A percentile compares a stretch with the other conserved stretches of the same genome.
Evolutionary conservation across 2,113 vertebrate genomes (phyloP).

Genomic region (Nematolebias whitei): DNA sequence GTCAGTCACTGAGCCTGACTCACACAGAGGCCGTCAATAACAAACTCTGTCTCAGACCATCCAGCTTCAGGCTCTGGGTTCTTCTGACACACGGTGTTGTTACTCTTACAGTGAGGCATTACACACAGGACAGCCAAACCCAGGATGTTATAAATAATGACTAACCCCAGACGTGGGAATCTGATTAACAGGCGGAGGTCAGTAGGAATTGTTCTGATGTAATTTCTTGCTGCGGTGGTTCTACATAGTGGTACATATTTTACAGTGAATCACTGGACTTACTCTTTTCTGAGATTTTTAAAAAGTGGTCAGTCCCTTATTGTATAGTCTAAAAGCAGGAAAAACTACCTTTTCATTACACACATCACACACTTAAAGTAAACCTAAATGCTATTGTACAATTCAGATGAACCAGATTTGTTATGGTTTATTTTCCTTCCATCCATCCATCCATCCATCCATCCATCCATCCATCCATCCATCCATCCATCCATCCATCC

Average conservation of each 20-base stretch:
- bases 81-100: constrained; percentile 57
- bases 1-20: constrained; percentile 60
- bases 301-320: background rate
- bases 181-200: constrained; percentile 48
- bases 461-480: too few species aligned
- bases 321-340: too few species aligned
- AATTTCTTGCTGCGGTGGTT: constrained; percentile 47
- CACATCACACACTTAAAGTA: background rate
- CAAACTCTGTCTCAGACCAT: constrained; percentile 44
- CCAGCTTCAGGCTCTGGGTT: constrained; percentile 14
- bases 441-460: too few species aligned
- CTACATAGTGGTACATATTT: constrained; percentile 37
- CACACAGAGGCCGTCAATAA: constrained; percentile 58
- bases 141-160: constrained; percentile 56
- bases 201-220: constrained; percentile 42
- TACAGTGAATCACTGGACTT: constrained; percentile 37
- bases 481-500: too few species aligned
- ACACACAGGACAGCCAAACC: constrained; percentile 37
- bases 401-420: background rate
- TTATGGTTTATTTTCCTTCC: background rate
- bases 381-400: background rate
- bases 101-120: constrained; percentile 65
- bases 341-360: background rate
- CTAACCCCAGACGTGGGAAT: constrained; percentile 43
- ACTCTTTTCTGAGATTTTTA: background rate